phyloP scores from a whole-genome alignment of 2,888 invertebrate genomes.

The Tipula helvola region DNA sequence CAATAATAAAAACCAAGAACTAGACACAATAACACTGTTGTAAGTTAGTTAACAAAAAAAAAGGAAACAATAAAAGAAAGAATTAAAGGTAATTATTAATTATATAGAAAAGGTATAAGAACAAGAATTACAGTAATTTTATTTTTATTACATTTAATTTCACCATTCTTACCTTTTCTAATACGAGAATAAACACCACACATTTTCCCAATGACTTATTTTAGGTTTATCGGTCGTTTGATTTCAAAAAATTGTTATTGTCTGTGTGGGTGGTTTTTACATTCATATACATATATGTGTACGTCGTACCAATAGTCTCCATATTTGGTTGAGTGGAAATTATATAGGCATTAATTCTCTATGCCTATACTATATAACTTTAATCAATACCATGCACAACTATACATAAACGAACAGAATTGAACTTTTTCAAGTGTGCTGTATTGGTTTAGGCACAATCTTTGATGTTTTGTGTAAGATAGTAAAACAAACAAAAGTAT shows the following conservation, averaged over 20 bases:
- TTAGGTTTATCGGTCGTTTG: slow-evolving; percentile 4
- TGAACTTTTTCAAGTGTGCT: neutral
- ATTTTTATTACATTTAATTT: neutral
- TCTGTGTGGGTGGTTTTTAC: neutral
- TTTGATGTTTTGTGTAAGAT: neutral
- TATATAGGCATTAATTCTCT: neutral
- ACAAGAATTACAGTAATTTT: neutral
- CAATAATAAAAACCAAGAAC: neutral
- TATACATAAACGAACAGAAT: neutral
- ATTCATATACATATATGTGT: neutral
- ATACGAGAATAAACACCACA: neutral
- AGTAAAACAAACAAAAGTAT: neutral
- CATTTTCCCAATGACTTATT: neutral
- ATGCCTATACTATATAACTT: neutral
- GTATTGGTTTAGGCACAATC: neutral
- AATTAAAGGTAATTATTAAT: slow-evolving; percentile 4
- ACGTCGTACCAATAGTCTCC: neutral
- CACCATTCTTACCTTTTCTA: neutral
- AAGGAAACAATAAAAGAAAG: neutral
- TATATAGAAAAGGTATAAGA: neutral
- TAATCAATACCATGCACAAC: neutral
- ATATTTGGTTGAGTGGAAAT: neutral
- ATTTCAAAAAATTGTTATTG: neutral
- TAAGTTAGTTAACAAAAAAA: neutral
- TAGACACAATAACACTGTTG: neutral